Evolutionary conservation across 2,797 vertebrate species (phyloP).

Genomic region (Nannoperca obscura): DNA sequence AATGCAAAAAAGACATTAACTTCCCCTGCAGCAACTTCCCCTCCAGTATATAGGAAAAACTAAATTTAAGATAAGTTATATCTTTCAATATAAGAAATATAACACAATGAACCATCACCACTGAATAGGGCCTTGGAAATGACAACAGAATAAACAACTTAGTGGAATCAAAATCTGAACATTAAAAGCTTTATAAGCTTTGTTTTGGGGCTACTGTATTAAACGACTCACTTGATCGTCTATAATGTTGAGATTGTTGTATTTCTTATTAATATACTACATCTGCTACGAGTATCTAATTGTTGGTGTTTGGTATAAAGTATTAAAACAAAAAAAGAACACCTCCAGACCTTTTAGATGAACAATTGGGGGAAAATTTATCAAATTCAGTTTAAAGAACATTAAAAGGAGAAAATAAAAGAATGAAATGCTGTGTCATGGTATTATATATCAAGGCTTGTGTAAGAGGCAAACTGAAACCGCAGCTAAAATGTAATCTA

Average conservation of each 20-base stretch:
- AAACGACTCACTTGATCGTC: background rate
- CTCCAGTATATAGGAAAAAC: background rate
- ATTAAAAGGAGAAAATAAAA: conserved; percentile 3
- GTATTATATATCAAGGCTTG: conserved; percentile 4
- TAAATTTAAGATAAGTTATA: background rate
- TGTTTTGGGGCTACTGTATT: background rate
- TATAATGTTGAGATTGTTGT: background rate
- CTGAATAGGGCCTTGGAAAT: background rate
- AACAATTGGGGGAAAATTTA: background rate
- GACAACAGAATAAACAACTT: background rate
- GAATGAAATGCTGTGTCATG: background rate
- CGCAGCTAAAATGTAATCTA: conserved; percentile 40
- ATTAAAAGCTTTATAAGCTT: background rate
- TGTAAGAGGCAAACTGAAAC: conserved; percentile 32
- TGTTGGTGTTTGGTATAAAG: background rate
- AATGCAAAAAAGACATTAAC: background rate
- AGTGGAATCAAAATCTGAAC: background rate
- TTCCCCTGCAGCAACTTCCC: background rate
- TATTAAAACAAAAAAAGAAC: background rate
- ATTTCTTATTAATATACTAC: background rate
- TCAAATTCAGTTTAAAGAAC: background rate
- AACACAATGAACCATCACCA: background rate
- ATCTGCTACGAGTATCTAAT: background rate
- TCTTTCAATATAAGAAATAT: background rate
- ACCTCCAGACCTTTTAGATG: background rate